Conservation (phyloP, 2,113 vertebrate genomes). For the Serinus canaria region DNA sequence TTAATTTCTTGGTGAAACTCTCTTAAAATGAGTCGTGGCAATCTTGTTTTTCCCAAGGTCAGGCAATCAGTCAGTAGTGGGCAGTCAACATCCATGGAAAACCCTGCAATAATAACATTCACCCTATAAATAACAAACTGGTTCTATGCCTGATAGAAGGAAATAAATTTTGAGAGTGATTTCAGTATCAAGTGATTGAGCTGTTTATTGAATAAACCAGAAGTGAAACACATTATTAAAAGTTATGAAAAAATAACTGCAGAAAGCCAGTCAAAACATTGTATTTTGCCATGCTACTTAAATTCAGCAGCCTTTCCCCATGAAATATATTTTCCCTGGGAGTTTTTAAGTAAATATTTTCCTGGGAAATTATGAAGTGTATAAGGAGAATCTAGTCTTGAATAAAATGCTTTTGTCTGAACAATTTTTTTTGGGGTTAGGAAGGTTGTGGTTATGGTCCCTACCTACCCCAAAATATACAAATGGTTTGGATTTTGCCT, state of each 20-base stretch:
- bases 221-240: conserved; percentile 43
- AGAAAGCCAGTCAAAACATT: conserved; percentile 26
- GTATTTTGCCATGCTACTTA: conserved; percentile 6
- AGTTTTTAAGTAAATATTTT: conserved; percentile 38
- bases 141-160: background rate
- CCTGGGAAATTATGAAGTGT: background rate
- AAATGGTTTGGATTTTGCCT: background rate
- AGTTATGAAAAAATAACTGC: conserved; percentile 40
- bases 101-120: background rate
- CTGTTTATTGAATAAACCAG: conserved; percentile 23
- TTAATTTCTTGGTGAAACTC: background rate
- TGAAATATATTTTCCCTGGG: background rate
- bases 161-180: conserved; percentile 26
- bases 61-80: background rate
- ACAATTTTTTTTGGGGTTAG: background rate
- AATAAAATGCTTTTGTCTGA: background rate
- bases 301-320: background rate
- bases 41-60: background rate
- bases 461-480: background rate
- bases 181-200: conserved; percentile 27
- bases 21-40: background rate
- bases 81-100: background rate
- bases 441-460: background rate
- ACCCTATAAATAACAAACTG: background rate
- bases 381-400: background rate